Percentiles rank a stretch among this genome's conserved stretches.
Evolutionary conservation across 2,113 vertebrate species (phyloP).

Genomic region (Eulacestoma nigropectus): DNA sequence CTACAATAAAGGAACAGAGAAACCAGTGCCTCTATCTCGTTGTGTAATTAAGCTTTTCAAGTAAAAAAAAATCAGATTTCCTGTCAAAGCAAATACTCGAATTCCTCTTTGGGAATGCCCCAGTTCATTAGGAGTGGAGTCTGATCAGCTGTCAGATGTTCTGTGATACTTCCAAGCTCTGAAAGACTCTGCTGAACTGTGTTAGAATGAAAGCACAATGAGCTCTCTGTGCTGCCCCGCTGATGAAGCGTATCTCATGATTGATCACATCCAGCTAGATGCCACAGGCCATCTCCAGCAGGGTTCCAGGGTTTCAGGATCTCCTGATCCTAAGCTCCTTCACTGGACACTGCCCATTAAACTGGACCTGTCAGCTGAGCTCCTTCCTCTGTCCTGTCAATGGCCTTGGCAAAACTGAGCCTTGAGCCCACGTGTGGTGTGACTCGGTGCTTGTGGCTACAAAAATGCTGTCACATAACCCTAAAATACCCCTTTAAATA

Average conservation of each 20-base stretch:
- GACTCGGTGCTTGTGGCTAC: not conserved
- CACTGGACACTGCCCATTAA: not conserved
- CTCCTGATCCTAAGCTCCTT: not conserved
- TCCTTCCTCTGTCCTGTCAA: not conserved
- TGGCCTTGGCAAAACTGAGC: not conserved
- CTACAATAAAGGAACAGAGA: constrained; percentile 37
- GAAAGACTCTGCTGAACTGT: constrained; percentile 17
- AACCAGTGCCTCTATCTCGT: not conserved
- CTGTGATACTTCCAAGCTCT: not conserved
- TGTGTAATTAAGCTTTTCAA: not conserved
- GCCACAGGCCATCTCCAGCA: not conserved
- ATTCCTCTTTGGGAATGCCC: not conserved
- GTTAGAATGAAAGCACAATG: constrained; percentile 20
- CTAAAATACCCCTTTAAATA: fast-evolving
- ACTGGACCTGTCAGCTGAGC: not conserved
- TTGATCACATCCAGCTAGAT: not conserved
- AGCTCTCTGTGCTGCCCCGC: not conserved
- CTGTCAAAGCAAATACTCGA: not conserved
- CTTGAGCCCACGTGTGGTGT: not conserved
- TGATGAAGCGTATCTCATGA: not conserved
- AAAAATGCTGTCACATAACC: not conserved
- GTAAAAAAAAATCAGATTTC: not conserved
- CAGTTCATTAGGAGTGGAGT: not conserved
- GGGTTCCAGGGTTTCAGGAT: not conserved
- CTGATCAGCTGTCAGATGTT: constrained; percentile 5